A percentile compares a stretch with the other conserved stretches of the same genome.
phyloP scores from a whole-genome alignment of 2,888 invertebrate species.

The Limnephilus lunatus region DNA sequence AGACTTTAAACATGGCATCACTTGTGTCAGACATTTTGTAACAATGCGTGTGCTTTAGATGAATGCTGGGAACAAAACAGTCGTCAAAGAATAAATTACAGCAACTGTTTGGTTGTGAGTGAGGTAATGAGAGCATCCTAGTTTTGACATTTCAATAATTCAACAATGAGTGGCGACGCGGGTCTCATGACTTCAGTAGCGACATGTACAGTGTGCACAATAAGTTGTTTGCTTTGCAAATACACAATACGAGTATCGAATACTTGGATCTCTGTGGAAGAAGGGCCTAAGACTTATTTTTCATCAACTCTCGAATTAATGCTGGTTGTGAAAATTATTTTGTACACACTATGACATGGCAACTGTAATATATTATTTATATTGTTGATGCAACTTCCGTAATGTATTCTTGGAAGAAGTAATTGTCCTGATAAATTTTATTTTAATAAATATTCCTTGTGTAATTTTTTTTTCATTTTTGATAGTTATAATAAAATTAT shows the following conservation, averaged over 20 bases:
- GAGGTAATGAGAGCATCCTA: too few species aligned
- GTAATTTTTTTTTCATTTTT: background rate
- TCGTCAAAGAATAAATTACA: too few species aligned
- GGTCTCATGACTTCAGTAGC: background rate
- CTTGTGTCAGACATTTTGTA: too few species aligned
- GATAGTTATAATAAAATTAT: background rate
- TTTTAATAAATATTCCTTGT: background rate
- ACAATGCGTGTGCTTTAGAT: too few species aligned
- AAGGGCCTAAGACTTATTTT: background rate
- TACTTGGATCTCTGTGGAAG: background rate
- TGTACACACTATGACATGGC: background rate
- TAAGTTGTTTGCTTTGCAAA: too few species aligned
- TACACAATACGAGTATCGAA: background rate
- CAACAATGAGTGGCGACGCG: background rate
- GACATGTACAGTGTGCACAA: background rate
- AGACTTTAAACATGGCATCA: too few species aligned
- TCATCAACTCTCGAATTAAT: background rate
- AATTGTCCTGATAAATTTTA: constrained; percentile 2
- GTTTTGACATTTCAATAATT: too few species aligned
- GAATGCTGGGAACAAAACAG: too few species aligned
- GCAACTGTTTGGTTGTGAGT: too few species aligned
- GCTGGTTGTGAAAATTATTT: background rate
- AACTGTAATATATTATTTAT: background rate
- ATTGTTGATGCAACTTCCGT: background rate
- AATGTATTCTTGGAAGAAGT: background rate